Percentiles rank a stretch among this genome's conserved stretches.
These are phyloP conservation scores for Anarsia innoxiella DNA, from an alignment of 2,888 invertebrate genomes.

Conservation along the genomic window DNA sequence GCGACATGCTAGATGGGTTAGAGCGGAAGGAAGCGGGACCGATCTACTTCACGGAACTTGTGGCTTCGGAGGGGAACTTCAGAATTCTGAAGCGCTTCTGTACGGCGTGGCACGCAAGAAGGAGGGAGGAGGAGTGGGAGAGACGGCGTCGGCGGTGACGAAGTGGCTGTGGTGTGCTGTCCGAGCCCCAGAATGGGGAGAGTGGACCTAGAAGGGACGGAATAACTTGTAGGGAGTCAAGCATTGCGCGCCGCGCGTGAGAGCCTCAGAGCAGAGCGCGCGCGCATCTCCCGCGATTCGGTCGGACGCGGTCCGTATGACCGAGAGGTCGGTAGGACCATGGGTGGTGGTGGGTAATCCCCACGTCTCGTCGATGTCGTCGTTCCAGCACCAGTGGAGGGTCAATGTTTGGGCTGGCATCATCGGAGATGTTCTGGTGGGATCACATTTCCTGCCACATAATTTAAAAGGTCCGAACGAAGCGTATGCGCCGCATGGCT, in stretches of 20 bases:
- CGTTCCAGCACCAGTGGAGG: too few species aligned
- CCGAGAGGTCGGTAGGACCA: neutral
- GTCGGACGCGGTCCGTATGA: neutral
- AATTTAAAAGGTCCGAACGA: too few species aligned
- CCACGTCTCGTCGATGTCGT: too few species aligned
- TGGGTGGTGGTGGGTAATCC: neutral
- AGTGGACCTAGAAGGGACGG: neutral
- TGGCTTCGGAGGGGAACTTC: conserved; percentile 3
- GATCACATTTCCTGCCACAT: too few species aligned
- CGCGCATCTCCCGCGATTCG: neutral
- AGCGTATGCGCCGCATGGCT: too few species aligned
- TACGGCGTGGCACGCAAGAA: neutral
- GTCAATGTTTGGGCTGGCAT: too few species aligned
- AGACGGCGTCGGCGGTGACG: neutral
- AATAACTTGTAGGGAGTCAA: conserved; percentile 1
- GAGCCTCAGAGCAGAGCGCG: neutral
- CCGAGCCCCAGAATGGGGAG: conserved; percentile 4
- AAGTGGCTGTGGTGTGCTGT: conserved; percentile 1
- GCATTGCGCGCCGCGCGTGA: neutral
- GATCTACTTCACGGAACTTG: conserved; percentile 17
- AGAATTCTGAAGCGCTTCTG: neutral
- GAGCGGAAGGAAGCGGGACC: neutral
- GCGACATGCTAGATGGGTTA: neutral
- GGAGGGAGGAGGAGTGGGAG: neutral
- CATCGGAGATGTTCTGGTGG: too few species aligned